These are phyloP conservation scores for Sphaerophoria taeniata DNA, from an alignment of 2,888 invertebrate species.

Conservation along the genomic window DNA sequence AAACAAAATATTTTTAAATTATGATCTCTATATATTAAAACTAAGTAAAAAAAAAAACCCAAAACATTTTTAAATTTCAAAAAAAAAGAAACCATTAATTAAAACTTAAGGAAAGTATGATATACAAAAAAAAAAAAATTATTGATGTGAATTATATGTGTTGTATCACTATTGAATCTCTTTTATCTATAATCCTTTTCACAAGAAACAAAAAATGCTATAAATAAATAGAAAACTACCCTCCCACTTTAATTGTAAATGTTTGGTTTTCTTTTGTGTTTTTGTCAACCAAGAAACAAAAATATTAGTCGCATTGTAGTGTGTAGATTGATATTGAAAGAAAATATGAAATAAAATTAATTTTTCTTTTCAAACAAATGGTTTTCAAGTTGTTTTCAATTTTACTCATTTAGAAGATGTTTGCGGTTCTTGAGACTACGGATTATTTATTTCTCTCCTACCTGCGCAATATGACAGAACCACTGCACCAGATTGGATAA, in stretches of 20 bases:
- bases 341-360: constrained; percentile 66
- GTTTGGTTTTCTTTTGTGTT: constrained; percentile 42
- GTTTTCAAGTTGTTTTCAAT: not conserved
- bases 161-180: constrained; percentile 73
- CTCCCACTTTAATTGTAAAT: constrained; percentile 60
- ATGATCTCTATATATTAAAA: constrained; percentile 80
- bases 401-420: too few species aligned
- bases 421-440: too few species aligned
- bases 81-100: constrained; percentile 75
- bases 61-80: constrained; percentile 75
- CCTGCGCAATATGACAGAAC: too few species aligned
- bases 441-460: too few species aligned
- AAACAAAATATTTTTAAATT: constrained; percentile 71
- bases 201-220: constrained; percentile 59
- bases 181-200: constrained; percentile 71
- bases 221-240: constrained; percentile 60
- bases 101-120: constrained; percentile 75
- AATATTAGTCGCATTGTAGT: constrained; percentile 70
- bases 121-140: constrained; percentile 75
- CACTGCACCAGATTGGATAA: too few species aligned
- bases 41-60: constrained; percentile 76
- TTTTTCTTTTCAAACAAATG: constrained; percentile 64
- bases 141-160: constrained; percentile 76
- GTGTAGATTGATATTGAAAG: constrained; percentile 63
- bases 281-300: constrained; percentile 36